Evolutionary conservation across 1,140 invertebrate genomes (phyloP).

Genomic region (Aplysia californica): DNA sequence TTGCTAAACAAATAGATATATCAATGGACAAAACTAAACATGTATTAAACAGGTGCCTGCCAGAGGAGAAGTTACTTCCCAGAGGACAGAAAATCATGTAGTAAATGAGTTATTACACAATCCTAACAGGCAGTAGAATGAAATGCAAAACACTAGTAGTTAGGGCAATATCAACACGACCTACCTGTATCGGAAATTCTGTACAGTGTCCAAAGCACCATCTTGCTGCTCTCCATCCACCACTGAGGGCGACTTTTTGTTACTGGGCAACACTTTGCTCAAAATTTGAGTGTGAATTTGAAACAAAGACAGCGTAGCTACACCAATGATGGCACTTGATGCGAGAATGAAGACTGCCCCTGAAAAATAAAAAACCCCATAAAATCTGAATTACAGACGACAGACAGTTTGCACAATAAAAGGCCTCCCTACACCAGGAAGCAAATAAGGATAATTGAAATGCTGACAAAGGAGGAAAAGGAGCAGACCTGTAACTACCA

Average conservation of each 20-base stretch:
- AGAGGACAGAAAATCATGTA: no score
- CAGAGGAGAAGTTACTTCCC: no score
- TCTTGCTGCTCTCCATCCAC: background rate
- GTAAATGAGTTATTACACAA: no score
- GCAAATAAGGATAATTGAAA: background rate
- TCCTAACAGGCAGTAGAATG: no score
- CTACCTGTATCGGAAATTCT: constrained; percentile 26
- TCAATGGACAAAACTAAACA: no score
- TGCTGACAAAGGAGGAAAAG: background rate
- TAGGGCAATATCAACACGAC: no score
- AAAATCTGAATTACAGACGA: no score
- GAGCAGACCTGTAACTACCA: no score
- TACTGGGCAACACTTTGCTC: constrained; percentile 29
- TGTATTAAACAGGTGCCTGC: no score
- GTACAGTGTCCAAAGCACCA: constrained; percentile 6
- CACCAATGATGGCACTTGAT: constrained; percentile 43
- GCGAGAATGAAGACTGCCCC: constrained; percentile 50
- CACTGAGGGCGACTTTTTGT: background rate
- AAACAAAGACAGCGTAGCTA: constrained; percentile 44
- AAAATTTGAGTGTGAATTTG: constrained; percentile 55
- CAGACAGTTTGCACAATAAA: no score
- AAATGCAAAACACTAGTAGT: no score
- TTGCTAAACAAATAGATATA: no score
- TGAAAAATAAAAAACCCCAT: constrained; percentile 25
- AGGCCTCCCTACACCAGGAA: background rate